Conservation (phyloP, 2,113 vertebrate genomes). For the Mesembrinibis cayennensis region DNA sequence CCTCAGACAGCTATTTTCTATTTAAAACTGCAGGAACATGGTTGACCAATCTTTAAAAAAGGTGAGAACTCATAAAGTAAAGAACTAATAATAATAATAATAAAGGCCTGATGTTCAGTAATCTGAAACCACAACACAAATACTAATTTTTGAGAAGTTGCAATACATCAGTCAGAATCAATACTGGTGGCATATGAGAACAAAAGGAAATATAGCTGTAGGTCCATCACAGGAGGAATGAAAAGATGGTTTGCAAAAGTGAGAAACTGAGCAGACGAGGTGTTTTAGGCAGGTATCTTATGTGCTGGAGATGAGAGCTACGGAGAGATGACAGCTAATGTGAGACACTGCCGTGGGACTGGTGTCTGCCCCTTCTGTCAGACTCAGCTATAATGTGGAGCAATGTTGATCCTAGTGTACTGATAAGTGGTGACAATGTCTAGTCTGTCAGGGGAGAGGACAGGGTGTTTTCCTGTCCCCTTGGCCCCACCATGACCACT, state of each 20-base stretch:
- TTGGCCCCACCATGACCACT: not conserved
- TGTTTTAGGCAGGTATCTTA: not conserved
- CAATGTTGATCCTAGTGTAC: not conserved
- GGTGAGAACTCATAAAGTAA: not conserved
- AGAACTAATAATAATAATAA: not conserved
- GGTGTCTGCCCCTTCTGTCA: not conserved
- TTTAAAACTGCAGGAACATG: not conserved
- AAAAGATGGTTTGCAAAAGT: not conserved
- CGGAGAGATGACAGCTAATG: not conserved
- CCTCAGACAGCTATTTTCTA: not conserved
- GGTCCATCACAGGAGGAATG: not conserved
- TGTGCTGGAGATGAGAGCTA: not conserved
- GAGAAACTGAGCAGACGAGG: accelerated
- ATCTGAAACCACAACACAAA: not conserved
- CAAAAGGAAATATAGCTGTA: not conserved
- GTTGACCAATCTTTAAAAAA: not conserved
- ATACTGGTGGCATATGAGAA: not conserved
- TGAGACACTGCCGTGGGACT: not conserved
- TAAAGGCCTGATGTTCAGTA: not conserved
- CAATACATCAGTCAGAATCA: not conserved
- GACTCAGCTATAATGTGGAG: accelerated
- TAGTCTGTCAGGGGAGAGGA: not conserved
- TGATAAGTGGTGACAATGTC: not conserved
- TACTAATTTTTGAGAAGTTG: not conserved
- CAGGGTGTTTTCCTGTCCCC: not conserved